These are phyloP conservation scores for Tinamus guttatus DNA, from an alignment of 2,113 vertebrate genomes.

Conservation along the genomic window DNA sequence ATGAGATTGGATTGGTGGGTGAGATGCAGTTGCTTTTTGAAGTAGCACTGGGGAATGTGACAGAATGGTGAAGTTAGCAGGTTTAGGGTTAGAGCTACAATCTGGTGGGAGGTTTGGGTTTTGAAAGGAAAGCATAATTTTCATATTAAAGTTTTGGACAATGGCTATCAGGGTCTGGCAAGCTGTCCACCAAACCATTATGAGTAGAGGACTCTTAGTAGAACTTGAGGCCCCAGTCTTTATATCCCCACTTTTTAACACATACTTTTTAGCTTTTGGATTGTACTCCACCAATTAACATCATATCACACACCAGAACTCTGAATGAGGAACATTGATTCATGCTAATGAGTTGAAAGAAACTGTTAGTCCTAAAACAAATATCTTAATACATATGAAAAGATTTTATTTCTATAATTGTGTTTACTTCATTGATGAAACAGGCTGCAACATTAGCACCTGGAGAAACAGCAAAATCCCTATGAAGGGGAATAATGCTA, in stretches of 20 bases:
- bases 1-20: background rate
- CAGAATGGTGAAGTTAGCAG: background rate
- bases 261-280: background rate
- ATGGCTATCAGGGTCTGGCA: background rate
- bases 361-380: background rate
- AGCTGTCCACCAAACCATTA: background rate
- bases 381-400: background rate
- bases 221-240: background rate
- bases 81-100: background rate
- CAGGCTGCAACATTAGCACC: background rate
- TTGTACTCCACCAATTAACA: background rate
- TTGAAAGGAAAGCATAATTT: background rate
- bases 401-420: background rate
- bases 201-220: background rate
- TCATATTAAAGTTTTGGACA: background rate
- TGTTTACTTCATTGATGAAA: background rate
- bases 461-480: background rate
- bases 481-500: background rate
- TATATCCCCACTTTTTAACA: background rate
- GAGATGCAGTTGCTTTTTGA: background rate
- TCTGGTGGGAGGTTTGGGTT: background rate
- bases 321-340: background rate
- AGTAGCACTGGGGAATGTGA: accelerated
- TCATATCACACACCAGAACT: background rate
- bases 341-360: background rate